Evolutionary conservation across 2,797 vertebrate genomes (phyloP), one percentile per base, ranked within the genome.

Genomic region (Acanthiza pusilla): DNA sequence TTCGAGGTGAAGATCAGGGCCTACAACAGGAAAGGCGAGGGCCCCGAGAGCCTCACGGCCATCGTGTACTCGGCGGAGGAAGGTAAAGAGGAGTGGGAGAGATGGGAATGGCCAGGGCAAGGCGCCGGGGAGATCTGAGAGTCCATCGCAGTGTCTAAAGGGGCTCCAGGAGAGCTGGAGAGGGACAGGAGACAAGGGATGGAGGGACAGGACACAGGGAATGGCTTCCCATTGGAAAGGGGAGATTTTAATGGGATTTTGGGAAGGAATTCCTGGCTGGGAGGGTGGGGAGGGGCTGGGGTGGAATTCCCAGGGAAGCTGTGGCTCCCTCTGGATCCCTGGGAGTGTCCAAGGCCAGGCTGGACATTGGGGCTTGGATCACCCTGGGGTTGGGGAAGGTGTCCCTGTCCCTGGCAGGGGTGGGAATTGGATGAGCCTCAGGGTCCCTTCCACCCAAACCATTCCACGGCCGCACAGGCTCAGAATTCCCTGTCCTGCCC

Each of bases 1-100:
- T 99, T 99, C 16, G 98, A 99, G 91, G 99, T 99, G 95, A 99
- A 98, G 97, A 99, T 99, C 94, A 98, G 98, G 79, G 98, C 98
- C 7, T 99, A 98, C 89, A 99, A 99, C 97, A 97, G 96, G 55
- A 98, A 97, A 36, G 99, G 99, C 47, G 98, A 99, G 38, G 99
- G 99, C 11, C 99, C 99, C 0, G 99, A 99, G 97, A 99, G 99
- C 97, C 98, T 99, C 97, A 98, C 98, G 0, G 98, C 98, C 8
- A 87, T 98, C 6, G 98, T 99, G 55, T 97, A 99, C 97, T 99
- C 99, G 0, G 99, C 99, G 10, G 99, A 99, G 93, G 99, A 99
- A 98, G 99, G 99, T 99, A 97, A 97, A 97, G 45, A 7, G 25
- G 20, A 16, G 22, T 2, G 5, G 55, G 38, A 51, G 45, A 29